Evolutionary conservation across 2,888 invertebrate species (phyloP), one percentile per base, ranked within the genome.

Genomic region (Celastrina argiolus): DNA sequence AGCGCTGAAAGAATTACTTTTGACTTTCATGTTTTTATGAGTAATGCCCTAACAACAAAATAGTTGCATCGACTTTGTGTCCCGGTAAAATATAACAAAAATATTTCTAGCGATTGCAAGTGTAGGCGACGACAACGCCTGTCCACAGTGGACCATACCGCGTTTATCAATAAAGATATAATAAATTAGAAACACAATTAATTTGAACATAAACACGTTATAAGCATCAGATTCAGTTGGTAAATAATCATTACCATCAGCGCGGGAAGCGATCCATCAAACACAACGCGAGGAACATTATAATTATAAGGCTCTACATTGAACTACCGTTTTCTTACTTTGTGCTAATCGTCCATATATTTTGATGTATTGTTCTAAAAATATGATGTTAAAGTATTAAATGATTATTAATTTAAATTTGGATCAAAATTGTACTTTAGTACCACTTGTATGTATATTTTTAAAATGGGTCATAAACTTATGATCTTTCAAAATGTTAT

Each of bases 251-350:
- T 65, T 65, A 65, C 16, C 65, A 63, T 63, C 31, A 39, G 26
- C 26, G 12, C 31, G 80, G 85, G 85, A 85, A 85, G 78, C 77
- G 74, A 84, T 85, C 81, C 78, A 75, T 85, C 84, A 85, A 78
- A 81, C 81, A 81, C 77, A 79, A 82, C 81, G 81, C 78, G 77
- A 75, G 73, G 76, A 77, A 78, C 81, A 82, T 84, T 76, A 76
- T 79, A 67, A 66, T 68, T 68, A 70, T 65, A 63, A 68, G 65
- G 39, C 41, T 39, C 56, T 39, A 56, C 56, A 65, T 56, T n/a
- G 56, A 51, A 26, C 28, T 65, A 56, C 56, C 10, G 51, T 51
- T 28, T 64, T 31, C 63, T 36, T 26, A 14, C 51, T 22, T 51
- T 14, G 26, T 51, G 22, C 51, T 51, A 51, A 51, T 51, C 22